These are phyloP conservation scores for Bombycilla garrulus DNA, from an alignment of 2,113 vertebrate genomes.

Conservation along the genomic window DNA sequence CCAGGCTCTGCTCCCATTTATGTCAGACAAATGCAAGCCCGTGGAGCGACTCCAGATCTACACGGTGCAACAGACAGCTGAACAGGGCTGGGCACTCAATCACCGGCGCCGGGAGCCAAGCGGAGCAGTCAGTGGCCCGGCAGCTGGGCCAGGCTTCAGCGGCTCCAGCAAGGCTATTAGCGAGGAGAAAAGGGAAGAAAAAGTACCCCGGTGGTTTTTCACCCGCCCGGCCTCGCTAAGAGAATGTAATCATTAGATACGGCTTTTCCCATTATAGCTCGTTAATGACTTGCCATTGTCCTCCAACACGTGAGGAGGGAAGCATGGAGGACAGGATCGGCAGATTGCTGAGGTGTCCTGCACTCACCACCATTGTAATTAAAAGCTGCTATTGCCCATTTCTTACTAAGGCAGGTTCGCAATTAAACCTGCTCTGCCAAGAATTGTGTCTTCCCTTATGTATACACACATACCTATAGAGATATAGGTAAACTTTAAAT, in stretches of 20 bases:
- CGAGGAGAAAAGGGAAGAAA: neutral
- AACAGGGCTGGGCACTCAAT: slow-evolving; percentile 1
- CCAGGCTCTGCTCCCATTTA: slow-evolving; percentile 45
- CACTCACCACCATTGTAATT: neutral
- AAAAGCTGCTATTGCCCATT: slow-evolving; percentile 1
- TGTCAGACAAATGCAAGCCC: slow-evolving; percentile 39
- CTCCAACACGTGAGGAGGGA: neutral
- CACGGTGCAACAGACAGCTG: neutral
- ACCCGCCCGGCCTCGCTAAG: neutral
- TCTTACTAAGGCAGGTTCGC: neutral
- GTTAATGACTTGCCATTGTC: slow-evolving; percentile 58
- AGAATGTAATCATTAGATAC: slow-evolving; percentile 36
- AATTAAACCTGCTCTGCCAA: neutral
- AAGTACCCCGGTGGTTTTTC: neutral
- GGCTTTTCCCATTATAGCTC: slow-evolving; percentile 37
- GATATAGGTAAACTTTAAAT: neutral
- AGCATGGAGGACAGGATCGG: neutral
- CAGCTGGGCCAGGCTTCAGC: neutral
- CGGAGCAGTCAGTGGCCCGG: neutral
- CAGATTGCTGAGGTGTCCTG: slow-evolving; percentile 24
- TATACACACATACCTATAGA: rapidly evolving
- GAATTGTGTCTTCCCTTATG: neutral
- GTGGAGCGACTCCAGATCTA: slow-evolving; percentile 27
- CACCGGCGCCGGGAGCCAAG: neutral
- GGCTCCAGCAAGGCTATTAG: neutral